These are phyloP conservation scores for Siniperca knerii DNA, from an alignment of 2,113 vertebrate species.

Conservation along the genomic window DNA sequence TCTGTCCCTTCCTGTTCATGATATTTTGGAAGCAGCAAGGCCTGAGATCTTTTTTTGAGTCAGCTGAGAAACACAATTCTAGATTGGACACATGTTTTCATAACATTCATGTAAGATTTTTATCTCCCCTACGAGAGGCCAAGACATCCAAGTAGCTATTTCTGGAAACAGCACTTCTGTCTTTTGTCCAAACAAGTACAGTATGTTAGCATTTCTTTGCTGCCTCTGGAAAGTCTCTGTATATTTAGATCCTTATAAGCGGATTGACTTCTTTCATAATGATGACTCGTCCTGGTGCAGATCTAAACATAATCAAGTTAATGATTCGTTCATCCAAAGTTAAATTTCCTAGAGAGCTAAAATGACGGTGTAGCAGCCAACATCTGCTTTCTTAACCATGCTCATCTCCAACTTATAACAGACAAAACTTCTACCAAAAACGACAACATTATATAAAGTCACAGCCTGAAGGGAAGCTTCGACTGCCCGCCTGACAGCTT, in stretches of 20 bases:
- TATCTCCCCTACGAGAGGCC: constrained; percentile 8
- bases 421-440: constrained; percentile 13
- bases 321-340: background rate
- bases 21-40: constrained; percentile 30
- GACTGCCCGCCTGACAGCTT: constrained; percentile 14
- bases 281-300: background rate
- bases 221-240: constrained; percentile 2
- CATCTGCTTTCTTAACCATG: background rate
- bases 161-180: constrained; percentile 38
- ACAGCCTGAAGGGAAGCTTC: background rate
- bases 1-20: background rate
- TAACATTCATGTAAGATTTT: constrained; percentile 31
- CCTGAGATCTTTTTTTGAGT: background rate
- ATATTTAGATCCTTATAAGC: background rate
- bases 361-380: background rate
- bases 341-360: constrained; percentile 12
- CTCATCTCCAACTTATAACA: background rate
- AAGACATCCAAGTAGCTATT: constrained; percentile 17
- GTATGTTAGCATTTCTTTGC: constrained; percentile 1
- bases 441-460: constrained; percentile 22
- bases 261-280: background rate
- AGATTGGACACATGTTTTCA: constrained; percentile 41
- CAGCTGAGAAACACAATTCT: background rate
- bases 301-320: background rate
- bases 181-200: constrained; percentile 9